Evolutionary conservation across 1,140 invertebrate genomes (phyloP), one percentile per base, ranked within the genome.

Genomic region (Augochlora pura): DNA sequence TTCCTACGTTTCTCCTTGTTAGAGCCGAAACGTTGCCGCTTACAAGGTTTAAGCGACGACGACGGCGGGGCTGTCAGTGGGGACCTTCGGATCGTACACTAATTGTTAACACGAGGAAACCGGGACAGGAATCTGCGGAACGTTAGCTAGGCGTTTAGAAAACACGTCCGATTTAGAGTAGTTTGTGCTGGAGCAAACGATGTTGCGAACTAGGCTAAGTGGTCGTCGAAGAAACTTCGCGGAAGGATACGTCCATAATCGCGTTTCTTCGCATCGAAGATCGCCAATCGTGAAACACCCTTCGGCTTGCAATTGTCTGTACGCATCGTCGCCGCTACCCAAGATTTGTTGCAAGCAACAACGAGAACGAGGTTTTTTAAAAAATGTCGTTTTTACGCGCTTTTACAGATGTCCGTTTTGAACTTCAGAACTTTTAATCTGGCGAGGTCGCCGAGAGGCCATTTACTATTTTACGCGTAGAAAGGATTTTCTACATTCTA

Each of bases 11-110:
- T 73, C 59, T 73, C 42, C 70, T 75, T 68, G 79, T n/a, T 64
- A 78, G 80, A 86, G 84, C 85, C 87, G 87, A 89, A 81, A 85
- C 87, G 46, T 42, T n/a, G 83, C 81, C 83, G 80, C 83, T 81
- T 84, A 67, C 70, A 54, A 80, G 66, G 16, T 1, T 6, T 27
- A 18, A 21, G 60, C 39, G 54, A 71, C 7, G 67, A 16, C 49
- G 63, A 57, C n/a, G 27, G 27, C 9, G 69, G 60, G 39, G 70
- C 70, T 74, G 60, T 65, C 46, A 18, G n/a, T 42, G 54, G 59
- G 54, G 59, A 64, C 18, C 21, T 8, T 1, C 42, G 16, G 6
- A 18, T 7, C 18, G 49, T 52, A 52, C 49, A 3, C 18, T 46
- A 46, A 57, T n/a, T 25, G 27, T 62, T 32, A 25, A 32, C 60